Evolutionary conservation across 2,888 invertebrate genomes (phyloP), one percentile per base, ranked within the genome.

Genomic region (Nineta flava): DNA sequence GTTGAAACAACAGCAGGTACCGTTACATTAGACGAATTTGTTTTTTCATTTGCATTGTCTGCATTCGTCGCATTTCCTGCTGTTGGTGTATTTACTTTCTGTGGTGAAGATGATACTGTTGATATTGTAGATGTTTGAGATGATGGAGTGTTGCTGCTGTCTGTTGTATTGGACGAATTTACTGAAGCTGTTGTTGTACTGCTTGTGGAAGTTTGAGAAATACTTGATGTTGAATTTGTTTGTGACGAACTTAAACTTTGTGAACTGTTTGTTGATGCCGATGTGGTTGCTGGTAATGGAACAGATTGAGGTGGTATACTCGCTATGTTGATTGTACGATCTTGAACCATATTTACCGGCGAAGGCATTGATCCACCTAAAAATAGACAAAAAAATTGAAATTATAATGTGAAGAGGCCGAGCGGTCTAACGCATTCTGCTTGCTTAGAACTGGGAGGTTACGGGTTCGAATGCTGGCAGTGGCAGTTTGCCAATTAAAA

Each of bases 221-320:
- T 2, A 7, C 26, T 26, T 26, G 26, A 3, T 19, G 19, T 26
- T 26, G 26, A 26, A 26, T 26, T 26, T n/a, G n/a, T n/a, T 50
- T 38, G 50, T 49, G 42, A 49, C 48, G 35, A 45, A 32, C 47
- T 47, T 51, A 26, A 54, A 49, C 32, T 53, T 34, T 43, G 70
- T 67, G 52, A 70, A 69, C 53, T 62, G 69, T 60, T 71, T 70
- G 42, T 70, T 68, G 54, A 70, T n/a, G 26, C 26, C 67, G 55
- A 68, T 70, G 52, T 38, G 44, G 54, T 67, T 62, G 61, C 68
- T 69, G 50, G 9, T 26, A 32, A 13, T 6, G 46, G 16, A 10
- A 15, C 21, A 6, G 46, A 26, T n/a, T 46, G 46, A 1, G 46
- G 15, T 15, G n/a, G 40, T 34, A 38, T 17, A 9, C 38, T 32